Base-by-base conservation (phyloP, 2,113 vertebrate genomes). In the Mesitornis unicolor region DNA sequence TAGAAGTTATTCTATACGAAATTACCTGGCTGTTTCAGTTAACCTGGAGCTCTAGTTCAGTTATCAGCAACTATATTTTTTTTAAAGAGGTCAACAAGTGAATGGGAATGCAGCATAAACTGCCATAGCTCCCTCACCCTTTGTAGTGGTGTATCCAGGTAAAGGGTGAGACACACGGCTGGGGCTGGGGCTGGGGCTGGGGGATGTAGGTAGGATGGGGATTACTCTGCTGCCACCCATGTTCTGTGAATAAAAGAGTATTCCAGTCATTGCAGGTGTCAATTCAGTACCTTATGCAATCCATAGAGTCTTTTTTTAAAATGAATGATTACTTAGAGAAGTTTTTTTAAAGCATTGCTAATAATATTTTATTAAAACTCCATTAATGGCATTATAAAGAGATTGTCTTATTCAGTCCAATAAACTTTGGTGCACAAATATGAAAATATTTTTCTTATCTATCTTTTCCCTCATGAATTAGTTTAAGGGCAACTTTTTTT, bases 221-320 rank as follows among this genome's bases (percentile, higher is more conserved):
- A 60, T 90, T 95, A 95, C 71, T 93, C 93, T 95, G 84, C 95
- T 94, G 93, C 82, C 88, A 95, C 90, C 90, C 93, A 88, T 78
- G 85, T 86, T 97, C 95, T 95, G 92, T 88, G 95, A 71, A 96
- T 68, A 92, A 96, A 96, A 96, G 93, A 94, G 84, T 75, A 96
- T 92, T 95, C 75, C 81, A 80, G 93, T 96, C 91, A 96, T 59
- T 91, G 38, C 53, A 96, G 57, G 63, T 20, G 63, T 90, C 93
- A 97, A 75, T 65, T 92, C 89, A 95, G 67, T 65, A 90, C n/a
- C 57, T 70, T 76, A 65, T n/a, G 43, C 93, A 95, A 94, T 36
- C 68, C 67, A 91, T 45, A 84, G 68, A 79, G 33, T 69, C 3
- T 25, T 61, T 18, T n/a, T 29, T 33, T 40, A 28, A 33, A 93